These are phyloP conservation scores for Pteronotus mesoamericanus DNA, from an alignment of 2,797 vertebrate genomes.

Conservation along the genomic window DNA sequence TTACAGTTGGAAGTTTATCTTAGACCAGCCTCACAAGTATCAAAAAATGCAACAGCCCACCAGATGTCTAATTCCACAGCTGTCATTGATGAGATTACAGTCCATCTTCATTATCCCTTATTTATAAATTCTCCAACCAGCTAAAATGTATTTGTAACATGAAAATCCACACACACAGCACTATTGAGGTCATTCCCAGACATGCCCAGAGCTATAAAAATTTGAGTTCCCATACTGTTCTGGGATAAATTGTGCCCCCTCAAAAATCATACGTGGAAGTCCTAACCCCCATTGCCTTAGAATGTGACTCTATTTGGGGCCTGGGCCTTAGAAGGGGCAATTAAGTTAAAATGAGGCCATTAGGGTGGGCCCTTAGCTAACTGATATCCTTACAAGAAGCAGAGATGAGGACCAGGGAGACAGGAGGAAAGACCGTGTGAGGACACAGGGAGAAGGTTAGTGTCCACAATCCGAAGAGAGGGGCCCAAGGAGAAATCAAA, in stretches of 20 bases:
- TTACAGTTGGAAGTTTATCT: not conserved
- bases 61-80: not conserved
- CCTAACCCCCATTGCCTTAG: not conserved
- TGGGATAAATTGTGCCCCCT: not conserved
- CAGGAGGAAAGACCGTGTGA: not conserved
- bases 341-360: not conserved
- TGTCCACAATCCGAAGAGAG: not conserved
- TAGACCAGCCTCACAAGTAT: not conserved
- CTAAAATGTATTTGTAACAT: not conserved
- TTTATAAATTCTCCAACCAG: not conserved
- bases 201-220: too few species aligned
- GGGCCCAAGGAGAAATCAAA: not conserved
- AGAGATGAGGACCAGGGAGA: not conserved
- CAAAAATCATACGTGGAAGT: not conserved
- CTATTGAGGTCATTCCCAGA: not conserved
- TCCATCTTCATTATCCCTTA: not conserved
- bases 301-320: not conserved
- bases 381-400: not conserved
- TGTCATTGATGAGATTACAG: not conserved
- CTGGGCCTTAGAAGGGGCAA: not conserved
- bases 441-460: not conserved
- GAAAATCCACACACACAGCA: not conserved
- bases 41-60: not conserved
- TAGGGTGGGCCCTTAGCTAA: not conserved
- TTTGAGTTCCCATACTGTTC: not conserved